Percentiles rank a stretch among this genome's conserved stretches.
phyloP scores from a whole-genome alignment of 2,888 invertebrate species.

The Leptinotarsa haldemani region DNA sequence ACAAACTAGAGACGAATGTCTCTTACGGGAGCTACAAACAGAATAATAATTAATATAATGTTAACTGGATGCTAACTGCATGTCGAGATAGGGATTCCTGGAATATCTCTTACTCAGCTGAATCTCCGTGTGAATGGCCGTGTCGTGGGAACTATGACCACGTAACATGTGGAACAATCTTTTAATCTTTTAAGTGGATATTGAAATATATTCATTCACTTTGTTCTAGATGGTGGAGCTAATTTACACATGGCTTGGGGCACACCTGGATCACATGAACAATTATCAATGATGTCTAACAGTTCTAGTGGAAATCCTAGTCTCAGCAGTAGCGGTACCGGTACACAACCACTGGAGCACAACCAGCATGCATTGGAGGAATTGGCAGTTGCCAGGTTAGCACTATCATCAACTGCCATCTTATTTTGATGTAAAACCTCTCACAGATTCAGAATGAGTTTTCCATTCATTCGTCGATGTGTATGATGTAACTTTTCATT shows the following conservation, averaged over 20 bases:
- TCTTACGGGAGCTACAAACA: too few species aligned
- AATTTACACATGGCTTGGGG: conserved; percentile 81
- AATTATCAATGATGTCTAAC: conserved; percentile 66
- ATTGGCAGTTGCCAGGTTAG: conserved; percentile 68
- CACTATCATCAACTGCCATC: background rate
- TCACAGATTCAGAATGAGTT: background rate
- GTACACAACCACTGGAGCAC: conserved; percentile 66
- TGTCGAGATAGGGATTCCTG: too few species aligned
- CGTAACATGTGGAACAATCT: too few species aligned
- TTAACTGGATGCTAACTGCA: too few species aligned
- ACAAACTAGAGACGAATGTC: too few species aligned
- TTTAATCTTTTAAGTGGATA: too few species aligned
- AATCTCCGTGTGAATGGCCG: too few species aligned
- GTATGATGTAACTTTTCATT: conserved; percentile 7
- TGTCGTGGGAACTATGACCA: too few species aligned
- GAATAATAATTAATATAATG: too few species aligned
- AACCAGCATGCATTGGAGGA: conserved; percentile 65
- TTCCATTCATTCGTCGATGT: background rate
- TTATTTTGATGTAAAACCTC: background rate
- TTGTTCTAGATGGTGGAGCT: conserved; percentile 84
- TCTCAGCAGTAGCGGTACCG: conserved; percentile 62
- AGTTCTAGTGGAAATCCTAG: conserved; percentile 68
- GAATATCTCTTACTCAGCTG: too few species aligned
- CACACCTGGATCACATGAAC: conserved; percentile 65
- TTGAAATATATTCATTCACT: background rate